Evolutionary conservation across 2,113 vertebrate species (phyloP).

Genomic region (Proteles cristata): DNA sequence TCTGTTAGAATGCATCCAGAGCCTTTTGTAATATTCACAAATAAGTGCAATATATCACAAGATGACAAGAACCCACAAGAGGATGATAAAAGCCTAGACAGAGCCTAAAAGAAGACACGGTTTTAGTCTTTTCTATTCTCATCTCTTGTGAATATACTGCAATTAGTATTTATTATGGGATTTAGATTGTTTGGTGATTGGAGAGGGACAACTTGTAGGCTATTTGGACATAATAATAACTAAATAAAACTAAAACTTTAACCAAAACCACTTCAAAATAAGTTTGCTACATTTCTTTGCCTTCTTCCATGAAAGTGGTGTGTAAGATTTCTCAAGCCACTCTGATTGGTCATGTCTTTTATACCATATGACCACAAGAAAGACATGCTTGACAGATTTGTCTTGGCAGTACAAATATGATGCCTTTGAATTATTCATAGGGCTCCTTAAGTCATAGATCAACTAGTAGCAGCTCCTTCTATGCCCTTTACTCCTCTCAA

Average conservation of each 20-base stretch:
- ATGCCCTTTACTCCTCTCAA: neutral
- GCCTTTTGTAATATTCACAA: neutral
- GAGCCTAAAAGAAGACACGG: neutral
- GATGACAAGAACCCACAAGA: neutral
- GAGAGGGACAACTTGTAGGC: neutral
- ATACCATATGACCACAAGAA: neutral
- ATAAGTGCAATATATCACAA: neutral
- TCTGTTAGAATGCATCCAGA: neutral
- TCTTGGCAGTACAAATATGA: slow-evolving; percentile 10
- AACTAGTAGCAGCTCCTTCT: neutral
- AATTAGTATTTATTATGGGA: neutral
- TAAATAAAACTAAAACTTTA: neutral
- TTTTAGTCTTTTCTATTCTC: neutral
- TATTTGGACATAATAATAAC: neutral
- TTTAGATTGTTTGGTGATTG: neutral
- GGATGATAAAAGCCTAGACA: neutral
- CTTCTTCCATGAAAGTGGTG: neutral
- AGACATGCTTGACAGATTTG: neutral
- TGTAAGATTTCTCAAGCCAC: neutral
- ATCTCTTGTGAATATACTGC: neutral
- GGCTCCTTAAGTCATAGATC: neutral
- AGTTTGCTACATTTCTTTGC: neutral
- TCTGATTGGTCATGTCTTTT: neutral
- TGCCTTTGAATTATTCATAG: neutral
- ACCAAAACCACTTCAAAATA: neutral